Base-by-base conservation (phyloP, 2,888 invertebrate genomes). In the Thecophora atra region DNA sequence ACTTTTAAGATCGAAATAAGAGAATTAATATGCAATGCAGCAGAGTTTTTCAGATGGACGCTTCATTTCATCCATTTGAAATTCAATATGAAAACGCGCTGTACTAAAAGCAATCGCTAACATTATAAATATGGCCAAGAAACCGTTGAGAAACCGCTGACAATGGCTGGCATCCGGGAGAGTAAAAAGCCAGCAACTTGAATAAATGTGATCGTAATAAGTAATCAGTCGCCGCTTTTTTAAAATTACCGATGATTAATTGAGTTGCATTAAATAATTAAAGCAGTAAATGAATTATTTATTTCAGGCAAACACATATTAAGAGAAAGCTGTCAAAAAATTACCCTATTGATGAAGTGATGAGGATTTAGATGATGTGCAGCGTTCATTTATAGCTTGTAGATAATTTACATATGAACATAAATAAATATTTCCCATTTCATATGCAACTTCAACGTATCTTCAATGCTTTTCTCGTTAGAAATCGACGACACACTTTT, bases 251-350 rank as follows among this genome's bases (percentile, higher is more conserved):
- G 15, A 28, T 66, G 66, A 52, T 66, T 51, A 63, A 63, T 63
- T 66, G 19, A 37, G n/a, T 42, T 52, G 52, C 52, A 66, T 66
- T 30, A 2, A 44, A 28, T 24, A 66, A 51, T 26, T 52, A 51
- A 52, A 52, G 66, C 30, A 28, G 8, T n/a, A 26, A n/a, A 52
- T 66, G 66, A 66, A 66, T 66, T 51, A 65, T 65, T 65, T 65
- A 58, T 58, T 26, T 24, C 15, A 58, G n/a, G 54, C 6, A n/a
- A n/a, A 64, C 47, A 65, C n/a, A 26, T 65, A 26, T 19, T 52
- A 66, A n/a, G n/a, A n/a, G n/a, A n/a, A 19, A 2, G 30, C 30
- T 21, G 42, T 30, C n/a, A 21, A 37, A 19, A 17, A 63, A 28
- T n/a, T n/a, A n/a, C n/a, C n/a, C n/a, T 28, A 58, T 58, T 28